A percentile compares a stretch with the other conserved stretches of the same genome.
Evolutionary conservation across 1,140 invertebrate genomes (phyloP).

Genomic region (Sycophaga agraensis): DNA sequence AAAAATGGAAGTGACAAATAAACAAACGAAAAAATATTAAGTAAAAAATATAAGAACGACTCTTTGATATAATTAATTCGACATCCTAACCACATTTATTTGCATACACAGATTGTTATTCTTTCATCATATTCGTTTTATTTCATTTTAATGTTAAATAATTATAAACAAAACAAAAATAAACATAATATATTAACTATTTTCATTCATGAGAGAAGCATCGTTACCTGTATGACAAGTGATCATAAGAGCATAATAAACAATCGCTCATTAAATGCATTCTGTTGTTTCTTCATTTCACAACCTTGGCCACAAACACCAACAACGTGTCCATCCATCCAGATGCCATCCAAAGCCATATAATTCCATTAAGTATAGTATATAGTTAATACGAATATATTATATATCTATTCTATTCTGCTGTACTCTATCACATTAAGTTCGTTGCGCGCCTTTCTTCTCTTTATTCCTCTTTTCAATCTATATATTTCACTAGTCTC

Average conservation of each 20-base stretch:
- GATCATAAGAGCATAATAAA: constrained; percentile 62
- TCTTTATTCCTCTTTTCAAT: neutral
- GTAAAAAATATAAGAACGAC: constrained; percentile 23
- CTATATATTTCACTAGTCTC: neutral
- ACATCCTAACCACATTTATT: constrained; percentile 56
- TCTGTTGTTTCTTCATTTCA: constrained; percentile 61
- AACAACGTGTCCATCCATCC: constrained; percentile 47
- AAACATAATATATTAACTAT: constrained; percentile 61
- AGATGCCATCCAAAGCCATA: constrained; percentile 29
- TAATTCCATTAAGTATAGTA: constrained; percentile 19
- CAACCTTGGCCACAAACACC: constrained; percentile 52
- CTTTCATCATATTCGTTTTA: constrained; percentile 57
- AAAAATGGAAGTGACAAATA: constrained; percentile 24
- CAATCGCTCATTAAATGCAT: constrained; percentile 62
- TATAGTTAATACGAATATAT: constrained; percentile 9
- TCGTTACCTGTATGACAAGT: constrained; percentile 62
- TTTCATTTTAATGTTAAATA: constrained; percentile 58
- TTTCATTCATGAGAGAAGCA: constrained; percentile 60
- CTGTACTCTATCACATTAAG: neutral
- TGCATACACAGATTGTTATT: constrained; percentile 58
- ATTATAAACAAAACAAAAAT: constrained; percentile 49
- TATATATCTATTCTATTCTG: neutral
- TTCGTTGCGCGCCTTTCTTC: constrained; percentile 2
- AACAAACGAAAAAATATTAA: constrained; percentile 20
- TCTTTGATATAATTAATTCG: constrained; percentile 40